Evolutionary conservation across 2,888 invertebrate species (phyloP).

Genomic region (Polymixis lichenea): DNA sequence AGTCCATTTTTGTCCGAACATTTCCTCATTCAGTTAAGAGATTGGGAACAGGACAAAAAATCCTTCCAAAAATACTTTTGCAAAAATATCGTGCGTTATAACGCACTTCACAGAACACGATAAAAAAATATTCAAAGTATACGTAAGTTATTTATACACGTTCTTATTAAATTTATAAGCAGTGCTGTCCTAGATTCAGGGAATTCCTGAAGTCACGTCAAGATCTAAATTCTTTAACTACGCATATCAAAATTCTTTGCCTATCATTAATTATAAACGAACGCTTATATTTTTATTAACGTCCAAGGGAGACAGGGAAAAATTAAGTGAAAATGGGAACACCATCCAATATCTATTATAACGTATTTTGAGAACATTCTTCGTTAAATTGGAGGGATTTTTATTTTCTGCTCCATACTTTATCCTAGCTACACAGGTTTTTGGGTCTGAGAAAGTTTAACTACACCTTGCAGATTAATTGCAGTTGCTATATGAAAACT

Average conservation of each 20-base stretch:
- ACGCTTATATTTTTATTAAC: slow-evolving; percentile 30
- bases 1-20: neutral
- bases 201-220: slow-evolving; percentile 48
- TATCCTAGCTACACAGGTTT: neutral
- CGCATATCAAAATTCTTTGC: slow-evolving; percentile 45
- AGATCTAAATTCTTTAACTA: slow-evolving; percentile 56
- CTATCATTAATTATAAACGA: slow-evolving; percentile 51
- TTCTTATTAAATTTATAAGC: slow-evolving; percentile 64
- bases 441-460: neutral
- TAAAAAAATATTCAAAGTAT: slow-evolving; percentile 46
- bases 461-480: neutral
- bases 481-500: no score
- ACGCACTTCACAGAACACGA: slow-evolving; percentile 23
- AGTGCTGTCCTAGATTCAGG: slow-evolving; percentile 61
- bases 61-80: neutral
- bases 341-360: slow-evolving; percentile 2
- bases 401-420: neutral
- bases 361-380: neutral
- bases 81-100: slow-evolving; percentile 15
- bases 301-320: slow-evolving; percentile 39
- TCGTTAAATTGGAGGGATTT: neutral
- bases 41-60: neutral
- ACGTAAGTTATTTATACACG: slow-evolving; percentile 53
- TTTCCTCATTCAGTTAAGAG: neutral
- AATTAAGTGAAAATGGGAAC: slow-evolving; percentile 43